Evolutionary conservation across 2,888 invertebrate species (phyloP).

Genomic region (Hirtodrosophila duncani): DNA sequence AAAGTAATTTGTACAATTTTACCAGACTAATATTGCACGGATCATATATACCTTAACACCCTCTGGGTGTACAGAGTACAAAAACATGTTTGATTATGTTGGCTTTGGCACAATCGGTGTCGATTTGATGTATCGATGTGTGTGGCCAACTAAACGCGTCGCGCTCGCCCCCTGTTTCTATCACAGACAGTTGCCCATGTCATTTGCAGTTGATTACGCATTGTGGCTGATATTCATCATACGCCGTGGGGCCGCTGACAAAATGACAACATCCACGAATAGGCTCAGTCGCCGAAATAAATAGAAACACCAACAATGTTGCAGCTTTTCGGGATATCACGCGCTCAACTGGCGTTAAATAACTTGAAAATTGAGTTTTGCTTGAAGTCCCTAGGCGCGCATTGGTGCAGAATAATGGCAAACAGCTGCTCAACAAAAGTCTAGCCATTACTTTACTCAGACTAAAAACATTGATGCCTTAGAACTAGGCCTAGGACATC

Average conservation of each 20-base stretch:
- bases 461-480: constrained; percentile 47
- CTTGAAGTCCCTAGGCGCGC: constrained; percentile 22
- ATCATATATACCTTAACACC: too few species aligned
- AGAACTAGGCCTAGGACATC: constrained; percentile 57
- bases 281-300: constrained; percentile 9
- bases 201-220: constrained; percentile 71
- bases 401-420: constrained; percentile 48
- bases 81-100: constrained; percentile 21
- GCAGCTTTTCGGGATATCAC: constrained; percentile 5
- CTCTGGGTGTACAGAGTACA: constrained; percentile 8
- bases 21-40: too few species aligned
- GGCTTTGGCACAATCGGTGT: constrained; percentile 34
- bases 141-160: constrained; percentile 47
- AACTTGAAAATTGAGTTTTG: constrained; percentile 60
- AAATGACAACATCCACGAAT: constrained; percentile 5
- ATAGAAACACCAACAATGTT: constrained; percentile 8
- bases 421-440: constrained; percentile 17
- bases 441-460: constrained; percentile 42
- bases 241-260: constrained; percentile 40
- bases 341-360: constrained; percentile 47
- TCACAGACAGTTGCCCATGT: constrained; percentile 64
- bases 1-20: too few species aligned
- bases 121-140: constrained; percentile 68
- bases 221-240: constrained; percentile 62
- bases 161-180: not conserved